These are phyloP conservation scores for Fregetta grallaria DNA, from an alignment of 2,113 vertebrate species.

Conservation along the genomic window DNA sequence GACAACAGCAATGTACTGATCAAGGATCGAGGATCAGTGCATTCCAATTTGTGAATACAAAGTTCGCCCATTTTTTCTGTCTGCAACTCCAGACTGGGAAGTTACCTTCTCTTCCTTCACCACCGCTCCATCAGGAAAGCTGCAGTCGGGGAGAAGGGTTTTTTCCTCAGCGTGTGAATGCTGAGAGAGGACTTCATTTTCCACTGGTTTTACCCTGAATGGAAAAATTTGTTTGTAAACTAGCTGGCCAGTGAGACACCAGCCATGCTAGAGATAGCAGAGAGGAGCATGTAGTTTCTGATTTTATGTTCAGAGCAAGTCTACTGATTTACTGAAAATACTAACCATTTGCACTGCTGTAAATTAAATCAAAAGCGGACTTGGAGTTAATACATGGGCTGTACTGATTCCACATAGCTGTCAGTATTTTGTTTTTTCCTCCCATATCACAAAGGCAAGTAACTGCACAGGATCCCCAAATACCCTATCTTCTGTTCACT, in stretches of 20 bases:
- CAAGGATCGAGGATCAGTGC: neutral
- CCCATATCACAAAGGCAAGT: conserved; percentile 1
- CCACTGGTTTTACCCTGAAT: neutral
- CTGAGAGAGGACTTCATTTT: neutral
- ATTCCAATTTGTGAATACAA: neutral
- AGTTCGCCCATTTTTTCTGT: neutral
- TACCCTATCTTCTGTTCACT: neutral
- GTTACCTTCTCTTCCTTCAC: neutral
- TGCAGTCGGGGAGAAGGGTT: neutral
- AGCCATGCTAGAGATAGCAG: neutral
- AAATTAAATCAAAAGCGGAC: neutral
- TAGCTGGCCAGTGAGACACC: neutral
- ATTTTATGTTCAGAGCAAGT: neutral
- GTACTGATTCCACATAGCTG: neutral
- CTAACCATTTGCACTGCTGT: neutral
- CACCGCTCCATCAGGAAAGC: neutral
- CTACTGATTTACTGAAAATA: neutral
- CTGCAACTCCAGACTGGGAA: neutral
- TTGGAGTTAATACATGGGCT: neutral
- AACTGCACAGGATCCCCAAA: conserved; percentile 6
- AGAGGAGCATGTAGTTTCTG: neutral
- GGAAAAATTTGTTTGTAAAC: neutral
- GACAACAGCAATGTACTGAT: neutral
- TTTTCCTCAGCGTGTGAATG: neutral
- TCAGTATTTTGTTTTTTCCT: neutral